Evolutionary conservation across 2,113 vertebrate species (phyloP), one percentile per base, ranked within the genome.

Genomic region (Danio rerio): DNA sequence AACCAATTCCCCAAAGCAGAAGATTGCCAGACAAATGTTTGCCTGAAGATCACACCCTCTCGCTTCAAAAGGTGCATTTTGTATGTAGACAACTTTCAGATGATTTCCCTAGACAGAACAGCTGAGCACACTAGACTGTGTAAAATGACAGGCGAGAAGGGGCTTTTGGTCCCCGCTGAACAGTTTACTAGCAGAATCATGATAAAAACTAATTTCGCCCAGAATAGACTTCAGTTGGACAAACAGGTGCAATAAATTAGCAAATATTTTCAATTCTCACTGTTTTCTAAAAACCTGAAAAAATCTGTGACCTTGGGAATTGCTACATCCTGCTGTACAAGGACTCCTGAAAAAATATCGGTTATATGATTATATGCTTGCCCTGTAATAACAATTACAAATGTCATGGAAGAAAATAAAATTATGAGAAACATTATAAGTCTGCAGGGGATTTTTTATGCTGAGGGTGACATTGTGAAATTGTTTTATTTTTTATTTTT

Each of bases 161-260:
- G 89, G 88, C 90, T 89, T 90, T 85, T 52, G 20, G 77, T 94
- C 92, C 90, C 92, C 72, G 83, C 82, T 88, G 92, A 91, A 89
- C 89, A 86, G 82, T 86, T 77, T 69, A 53, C 89, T 90, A 92
- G 91, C 86, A 89, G 90, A 63, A 80, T 87, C 89, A 86, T 91
- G 91, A 91, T 92, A 91, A 92, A 85, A 94, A 89, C 88, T 87
- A 87, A 94, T 93, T 93, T 92, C 92, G 91, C 93, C 89, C 88
- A 85, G 78, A 89, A 92, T 89, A 86, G 88, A 87, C 87, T 83
- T 92, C 89, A 93, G 89, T 92, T 92, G 89, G 86, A 85, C 83
- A 85, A 92, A 93, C 87, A 89, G 70, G 87, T 91, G 90, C 90
- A 90, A 91, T 92, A 90, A 49, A 92, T 93, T 92, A 91, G 83